Evolutionary conservation across 2,113 vertebrate genomes (phyloP).

Genomic region (Fulmarus glacialis): DNA sequence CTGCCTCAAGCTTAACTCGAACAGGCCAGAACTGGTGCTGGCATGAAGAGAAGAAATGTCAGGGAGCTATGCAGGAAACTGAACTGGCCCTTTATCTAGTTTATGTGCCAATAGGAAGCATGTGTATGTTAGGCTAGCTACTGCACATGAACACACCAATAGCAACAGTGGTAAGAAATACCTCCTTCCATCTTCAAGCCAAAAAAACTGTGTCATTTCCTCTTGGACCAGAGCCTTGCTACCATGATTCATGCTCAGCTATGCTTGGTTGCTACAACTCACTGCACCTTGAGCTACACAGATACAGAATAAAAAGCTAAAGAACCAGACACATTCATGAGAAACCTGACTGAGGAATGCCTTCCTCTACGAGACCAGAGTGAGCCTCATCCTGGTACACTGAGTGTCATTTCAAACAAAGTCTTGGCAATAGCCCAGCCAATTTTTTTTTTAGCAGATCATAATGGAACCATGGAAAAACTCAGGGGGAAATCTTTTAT

Average conservation of each 20-base stretch:
- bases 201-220: conserved; percentile 7
- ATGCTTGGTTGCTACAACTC: not conserved
- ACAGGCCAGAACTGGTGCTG: not conserved
- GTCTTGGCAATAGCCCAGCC: not conserved
- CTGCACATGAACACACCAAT: not conserved
- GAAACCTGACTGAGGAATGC: not conserved
- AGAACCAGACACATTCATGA: not conserved
- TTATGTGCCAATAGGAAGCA: not conserved
- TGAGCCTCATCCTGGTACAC: not conserved
- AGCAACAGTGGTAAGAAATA: not conserved
- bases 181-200: not conserved
- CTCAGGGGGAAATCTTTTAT: not conserved
- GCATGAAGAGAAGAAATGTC: not conserved
- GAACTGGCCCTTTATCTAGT: not conserved
- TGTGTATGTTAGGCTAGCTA: not conserved
- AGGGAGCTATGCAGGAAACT: not conserved
- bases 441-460: not conserved
- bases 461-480: not conserved
- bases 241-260: not conserved
- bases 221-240: not conserved
- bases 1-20: not conserved
- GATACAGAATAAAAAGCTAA: not conserved
- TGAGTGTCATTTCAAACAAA: not conserved
- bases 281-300: not conserved
- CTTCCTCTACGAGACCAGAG: fast-evolving